These are phyloP conservation scores for Oophaga pumilio DNA, from an alignment of 2,113 vertebrate species.

Conservation along the genomic window DNA sequence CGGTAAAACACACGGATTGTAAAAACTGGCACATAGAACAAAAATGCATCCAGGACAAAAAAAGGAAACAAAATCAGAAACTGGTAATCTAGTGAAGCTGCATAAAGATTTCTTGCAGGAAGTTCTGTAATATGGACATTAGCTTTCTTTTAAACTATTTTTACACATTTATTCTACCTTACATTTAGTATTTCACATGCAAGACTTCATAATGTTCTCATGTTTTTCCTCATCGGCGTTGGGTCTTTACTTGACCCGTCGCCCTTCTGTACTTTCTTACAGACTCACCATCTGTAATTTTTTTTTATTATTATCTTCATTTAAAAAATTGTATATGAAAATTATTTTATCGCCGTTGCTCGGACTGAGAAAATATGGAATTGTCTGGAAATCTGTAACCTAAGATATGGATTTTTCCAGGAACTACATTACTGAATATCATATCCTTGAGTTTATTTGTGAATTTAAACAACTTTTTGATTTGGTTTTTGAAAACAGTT, in stretches of 20 bases:
- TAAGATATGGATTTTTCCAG: background rate
- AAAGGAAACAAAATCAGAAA: no score
- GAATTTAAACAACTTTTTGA: background rate
- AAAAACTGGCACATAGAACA: no score
- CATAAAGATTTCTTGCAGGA: no score
- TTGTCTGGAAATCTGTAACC: background rate
- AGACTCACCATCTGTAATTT: background rate
- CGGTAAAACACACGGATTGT: no score
- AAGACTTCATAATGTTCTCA: background rate
- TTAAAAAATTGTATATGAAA: background rate
- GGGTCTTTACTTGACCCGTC: slow-evolving; percentile 27
- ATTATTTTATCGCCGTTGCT: slow-evolving; percentile 19
- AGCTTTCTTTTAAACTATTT: no score
- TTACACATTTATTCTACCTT: no score
- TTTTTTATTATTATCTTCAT: background rate
- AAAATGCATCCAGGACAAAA: no score
- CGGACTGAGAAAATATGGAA: background rate
- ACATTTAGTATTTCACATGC: no score
- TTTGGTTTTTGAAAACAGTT: background rate
- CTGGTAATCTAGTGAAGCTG: no score
- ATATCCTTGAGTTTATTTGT: background rate
- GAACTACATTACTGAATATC: background rate
- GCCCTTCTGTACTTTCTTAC: background rate
- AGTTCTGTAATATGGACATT: no score
- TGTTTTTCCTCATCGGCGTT: background rate